phyloP scores from a whole-genome alignment of 1,140 invertebrate genomes.

The Drosophila rhopaloa region DNA sequence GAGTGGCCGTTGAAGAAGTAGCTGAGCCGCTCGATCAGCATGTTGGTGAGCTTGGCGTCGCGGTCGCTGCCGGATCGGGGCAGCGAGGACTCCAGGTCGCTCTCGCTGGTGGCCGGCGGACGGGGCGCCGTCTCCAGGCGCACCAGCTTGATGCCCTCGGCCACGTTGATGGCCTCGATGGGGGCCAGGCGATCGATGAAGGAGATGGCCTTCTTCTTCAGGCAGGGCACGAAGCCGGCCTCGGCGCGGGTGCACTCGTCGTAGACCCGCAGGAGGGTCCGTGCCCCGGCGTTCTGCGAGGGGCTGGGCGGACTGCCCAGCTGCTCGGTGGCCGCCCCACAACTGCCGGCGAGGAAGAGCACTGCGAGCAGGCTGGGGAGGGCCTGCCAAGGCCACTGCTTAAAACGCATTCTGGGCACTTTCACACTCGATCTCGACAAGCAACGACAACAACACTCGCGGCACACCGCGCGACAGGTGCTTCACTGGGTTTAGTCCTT shows the following conservation, averaged over 20 bases:
- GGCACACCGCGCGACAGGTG: conserved; percentile 51
- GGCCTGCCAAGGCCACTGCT: conserved; percentile 40
- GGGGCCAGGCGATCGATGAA: conserved; percentile 90
- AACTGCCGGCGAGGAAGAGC: conserved; percentile 50
- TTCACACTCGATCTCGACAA: conserved; percentile 19
- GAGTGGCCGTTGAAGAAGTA: conserved; percentile 90
- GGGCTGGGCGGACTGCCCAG: conserved; percentile 45
- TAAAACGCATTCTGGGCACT: conserved; percentile 55
- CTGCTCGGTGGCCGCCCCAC: conserved; percentile 71
- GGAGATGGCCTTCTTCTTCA: conserved; percentile 92
- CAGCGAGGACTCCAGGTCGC: conserved; percentile 88
- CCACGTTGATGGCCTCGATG: conserved; percentile 88
- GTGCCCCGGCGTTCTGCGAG: conserved; percentile 85
- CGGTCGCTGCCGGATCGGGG: conserved; percentile 87
- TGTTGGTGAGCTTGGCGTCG: conserved; percentile 88
- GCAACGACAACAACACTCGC: conserved; percentile 26
- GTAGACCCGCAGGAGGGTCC: conserved; percentile 86
- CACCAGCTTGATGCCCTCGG: conserved; percentile 88
- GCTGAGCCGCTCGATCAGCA: conserved; percentile 89
- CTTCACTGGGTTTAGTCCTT: conserved; percentile 47
- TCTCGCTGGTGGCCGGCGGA: conserved; percentile 84
- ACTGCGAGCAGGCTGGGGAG: conserved; percentile 45
- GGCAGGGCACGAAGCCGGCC: conserved; percentile 88
- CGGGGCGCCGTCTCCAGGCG: conserved; percentile 85
- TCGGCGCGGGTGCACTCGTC: conserved; percentile 87